Percentiles rank a stretch among this genome's conserved stretches.
phyloP scores from a whole-genome alignment of 1,140 invertebrate genomes.

The Anastatus disparis region DNA sequence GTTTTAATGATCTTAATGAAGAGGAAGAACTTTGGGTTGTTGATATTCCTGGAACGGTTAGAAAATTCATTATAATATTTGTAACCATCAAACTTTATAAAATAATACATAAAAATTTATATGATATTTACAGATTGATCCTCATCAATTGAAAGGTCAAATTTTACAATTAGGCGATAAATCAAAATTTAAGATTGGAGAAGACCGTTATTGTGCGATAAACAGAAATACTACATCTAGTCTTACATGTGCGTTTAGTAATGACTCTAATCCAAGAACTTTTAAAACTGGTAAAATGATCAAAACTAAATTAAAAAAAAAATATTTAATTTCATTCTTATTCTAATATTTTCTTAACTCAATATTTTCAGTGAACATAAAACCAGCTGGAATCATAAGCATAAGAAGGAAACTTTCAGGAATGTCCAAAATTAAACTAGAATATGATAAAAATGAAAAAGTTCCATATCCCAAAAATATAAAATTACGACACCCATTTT shows the following conservation, averaged over 20 bases:
- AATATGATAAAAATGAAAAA: conserved; percentile 1
- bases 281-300: conserved; percentile 50
- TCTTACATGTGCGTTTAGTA: conserved; percentile 52
- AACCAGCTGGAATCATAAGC: conserved; percentile 46
- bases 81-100: not conserved
- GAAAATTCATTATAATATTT: conserved; percentile 8
- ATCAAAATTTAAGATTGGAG: conserved; percentile 53
- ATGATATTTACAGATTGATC: conserved; percentile 41
- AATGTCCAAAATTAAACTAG: conserved; percentile 23
- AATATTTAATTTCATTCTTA: not conserved
- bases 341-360: not conserved
- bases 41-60: conserved; percentile 54
- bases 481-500: conserved; percentile 53
- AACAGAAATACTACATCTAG: conserved; percentile 34
- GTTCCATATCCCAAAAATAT: conserved; percentile 52
- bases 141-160: conserved; percentile 48
- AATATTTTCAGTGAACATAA: conserved; percentile 50
- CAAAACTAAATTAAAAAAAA: no score
- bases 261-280: conserved; percentile 26
- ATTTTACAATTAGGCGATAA: conserved; percentile 49
- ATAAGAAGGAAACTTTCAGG: conserved; percentile 52
- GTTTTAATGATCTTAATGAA: conserved; percentile 45
- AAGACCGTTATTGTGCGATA: conserved; percentile 48
- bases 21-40: conserved; percentile 57
- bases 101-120: not conserved